Evolutionary conservation across 2,888 invertebrate species (phyloP), one percentile per base, ranked within the genome.

Genomic region (Oegoconia quadripuncta): DNA sequence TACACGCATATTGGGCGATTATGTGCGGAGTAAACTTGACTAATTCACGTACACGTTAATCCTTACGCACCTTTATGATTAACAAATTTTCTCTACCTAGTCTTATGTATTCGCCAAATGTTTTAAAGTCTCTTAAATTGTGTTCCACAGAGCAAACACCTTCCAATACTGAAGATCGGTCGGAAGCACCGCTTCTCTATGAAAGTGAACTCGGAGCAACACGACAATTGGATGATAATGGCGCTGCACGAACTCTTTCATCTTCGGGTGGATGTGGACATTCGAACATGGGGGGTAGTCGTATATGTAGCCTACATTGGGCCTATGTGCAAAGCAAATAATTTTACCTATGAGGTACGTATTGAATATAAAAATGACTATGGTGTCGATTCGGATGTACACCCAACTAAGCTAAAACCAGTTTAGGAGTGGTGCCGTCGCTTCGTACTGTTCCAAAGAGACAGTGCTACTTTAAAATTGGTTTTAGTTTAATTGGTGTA

Each of bases 301-400:
- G 65, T 80, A 7, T 74, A 71, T 55, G 83, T 84, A 45, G 66
- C 77, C 0, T 87, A 78, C 56, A 74, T 88, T 42, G 88, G 88
- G 1, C 87, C 88, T 29, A 75, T 78, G 56, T 70, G 70, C 40
- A 66, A 73, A 15, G 76, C 86, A 1, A 58, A 55, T 30, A 56
- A 69, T 25, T 87, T 54, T 41, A 63, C 60, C 0, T 88, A 87
- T 41, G 69, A 79, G 76, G 83, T 80, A 36, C 29, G 38, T 26
- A 8, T 26, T 5, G 26, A n/a, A 12, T n/a, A 5, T 12, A 8
- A 6, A 6, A 6, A 4, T n/a, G 9, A 8, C 26, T 11, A 8
- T n/a, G 11, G 3, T 3, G 11, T 8, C 9, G 6, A 3, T 8
- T 8, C 7, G n/a, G 3, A n/a, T 8, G 7, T n/a, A 5, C 7